Conservation (phyloP, 2,888 invertebrate species). For the Blomia tropicalis region DNA sequence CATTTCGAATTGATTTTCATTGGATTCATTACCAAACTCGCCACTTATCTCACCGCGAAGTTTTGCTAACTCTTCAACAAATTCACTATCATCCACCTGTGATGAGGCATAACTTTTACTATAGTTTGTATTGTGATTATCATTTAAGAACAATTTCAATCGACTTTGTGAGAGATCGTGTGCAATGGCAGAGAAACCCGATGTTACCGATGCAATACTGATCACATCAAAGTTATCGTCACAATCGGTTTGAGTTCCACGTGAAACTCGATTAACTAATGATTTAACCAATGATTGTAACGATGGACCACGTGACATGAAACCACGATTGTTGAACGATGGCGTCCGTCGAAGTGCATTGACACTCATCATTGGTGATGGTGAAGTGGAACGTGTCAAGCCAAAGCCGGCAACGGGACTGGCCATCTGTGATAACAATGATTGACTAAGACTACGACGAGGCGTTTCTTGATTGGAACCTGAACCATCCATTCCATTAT, state of each 20-base stretch:
- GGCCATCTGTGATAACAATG: neutral
- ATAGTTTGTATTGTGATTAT: neutral
- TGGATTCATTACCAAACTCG: neutral
- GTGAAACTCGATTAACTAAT: slow-evolving; percentile 7
- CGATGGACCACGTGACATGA: neutral
- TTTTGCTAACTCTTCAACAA: slow-evolving; percentile 14
- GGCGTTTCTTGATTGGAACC: neutral
- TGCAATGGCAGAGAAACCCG: slow-evolving; percentile 5
- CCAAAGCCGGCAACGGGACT: neutral
- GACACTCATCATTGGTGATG: neutral
- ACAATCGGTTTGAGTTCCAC: slow-evolving; percentile 13
- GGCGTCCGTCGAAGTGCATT: neutral
- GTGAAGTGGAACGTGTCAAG: neutral
- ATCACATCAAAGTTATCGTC: slow-evolving; percentile 1
- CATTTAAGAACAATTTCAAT: slow-evolving; percentile 7
- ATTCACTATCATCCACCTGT: slow-evolving; percentile 9
- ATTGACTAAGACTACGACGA: slow-evolving; percentile 3
- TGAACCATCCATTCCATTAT: neutral
- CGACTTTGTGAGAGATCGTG: neutral
- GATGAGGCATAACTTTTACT: slow-evolving; percentile 10
- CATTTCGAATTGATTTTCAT: neutral
- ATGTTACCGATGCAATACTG: slow-evolving; percentile 5
- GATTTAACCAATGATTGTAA: slow-evolving; percentile 12
- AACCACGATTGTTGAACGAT: neutral
- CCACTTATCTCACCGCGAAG: slow-evolving; percentile 1